These are phyloP conservation scores for Tachycineta bicolor DNA, from an alignment of 2,113 vertebrate species.

Conservation along the genomic window DNA sequence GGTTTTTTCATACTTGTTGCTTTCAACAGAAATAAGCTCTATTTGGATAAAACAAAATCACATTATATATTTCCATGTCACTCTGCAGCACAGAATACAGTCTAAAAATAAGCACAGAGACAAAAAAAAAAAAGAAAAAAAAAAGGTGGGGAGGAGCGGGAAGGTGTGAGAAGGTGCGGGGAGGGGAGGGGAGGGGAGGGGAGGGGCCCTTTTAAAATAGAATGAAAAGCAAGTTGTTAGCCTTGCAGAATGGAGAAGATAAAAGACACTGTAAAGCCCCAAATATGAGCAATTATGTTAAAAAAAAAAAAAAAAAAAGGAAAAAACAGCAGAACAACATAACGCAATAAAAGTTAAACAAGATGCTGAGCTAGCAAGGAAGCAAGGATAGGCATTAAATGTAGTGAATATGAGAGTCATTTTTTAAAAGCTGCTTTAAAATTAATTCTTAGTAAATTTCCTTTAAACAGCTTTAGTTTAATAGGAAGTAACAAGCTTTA, in stretches of 20 bases:
- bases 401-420: accelerated
- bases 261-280: background rate
- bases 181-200: too few relatives aligned
- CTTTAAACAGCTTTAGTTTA: background rate
- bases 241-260: background rate
- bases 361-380: background rate
- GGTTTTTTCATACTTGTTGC: background rate
- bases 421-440: background rate
- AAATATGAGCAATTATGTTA: accelerated
- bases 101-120: background rate
- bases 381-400: background rate
- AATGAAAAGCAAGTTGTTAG: background rate
- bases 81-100: background rate
- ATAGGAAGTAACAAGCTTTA: background rate
- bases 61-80: background rate
- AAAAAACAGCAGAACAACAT: background rate
- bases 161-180: too few relatives aligned
- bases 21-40: background rate
- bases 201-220: background rate
- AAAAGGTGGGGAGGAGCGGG: too few relatives aligned
- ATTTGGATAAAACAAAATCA: background rate
- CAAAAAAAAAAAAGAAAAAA: background rate
- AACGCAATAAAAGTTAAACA: background rate
- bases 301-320: background rate
- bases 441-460: background rate